Evolutionary conservation across 2,113 vertebrate species (phyloP), one percentile per base, ranked within the genome.

Genomic region (Phyllostomus hastatus): DNA sequence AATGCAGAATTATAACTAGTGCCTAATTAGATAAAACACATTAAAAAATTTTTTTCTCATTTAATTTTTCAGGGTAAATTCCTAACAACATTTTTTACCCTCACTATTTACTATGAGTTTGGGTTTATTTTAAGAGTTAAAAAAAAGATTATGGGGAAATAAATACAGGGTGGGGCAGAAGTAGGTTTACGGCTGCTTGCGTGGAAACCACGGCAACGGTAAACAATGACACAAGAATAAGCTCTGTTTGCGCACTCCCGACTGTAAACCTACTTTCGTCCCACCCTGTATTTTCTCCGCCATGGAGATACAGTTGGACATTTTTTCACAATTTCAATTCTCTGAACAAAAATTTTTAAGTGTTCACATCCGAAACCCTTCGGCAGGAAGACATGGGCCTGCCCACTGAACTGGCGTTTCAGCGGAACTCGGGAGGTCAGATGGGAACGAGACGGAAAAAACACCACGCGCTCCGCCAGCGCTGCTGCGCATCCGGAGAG

Each of bases 81-180:
- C 10, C 81, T 92, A 72, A 61, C 33, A 72, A 31, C 15, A 16
- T 35, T 35, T 95, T 88, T 33, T 2, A 64, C 64, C 86, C 70
- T 75, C 9, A 67, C 20, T n/a, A 61, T 82, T 79, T 82, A 48
- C 48, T 72, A 33, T n/a, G 7, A 72, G 89, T 91, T 92, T 81
- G 14, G 52, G 52, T 67, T 95, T 46, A 64, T 59, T 93, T 95
- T 75, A 94, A 43, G 48, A 93, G 52, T 85, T 75, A 94, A 94
- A 82, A 64, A 48, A 84, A 83, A 86, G 88, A 26, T 33, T 88
- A 28, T 11, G 64, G 66, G 85, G 73, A 92, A 92, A 66, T n/a
- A 72, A 90, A 70, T 26, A 72, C 16, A 76, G 16, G 16, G 28
- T 17, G 72, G 41, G 73, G 28, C 73, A 31, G 31, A 31, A 48